Conservation (phyloP, 2,113 vertebrate genomes). For the Arvicanthis niloticus region DNA sequence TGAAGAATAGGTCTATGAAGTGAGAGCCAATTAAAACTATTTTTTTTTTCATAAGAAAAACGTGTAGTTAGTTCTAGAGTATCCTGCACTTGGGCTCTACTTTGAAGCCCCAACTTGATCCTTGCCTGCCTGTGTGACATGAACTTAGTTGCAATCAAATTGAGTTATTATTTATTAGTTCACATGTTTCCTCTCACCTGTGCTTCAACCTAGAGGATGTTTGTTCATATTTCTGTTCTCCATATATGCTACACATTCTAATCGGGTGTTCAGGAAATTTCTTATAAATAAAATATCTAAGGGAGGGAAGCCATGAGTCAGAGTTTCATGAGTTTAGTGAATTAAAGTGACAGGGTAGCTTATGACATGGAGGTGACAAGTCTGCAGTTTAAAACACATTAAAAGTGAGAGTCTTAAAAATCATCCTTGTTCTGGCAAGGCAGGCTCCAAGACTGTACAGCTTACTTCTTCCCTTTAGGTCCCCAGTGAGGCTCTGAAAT, state of each 20-base stretch:
- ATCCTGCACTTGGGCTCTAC: no score
- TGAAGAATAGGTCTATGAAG: background rate
- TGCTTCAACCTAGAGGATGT: rapidly evolving
- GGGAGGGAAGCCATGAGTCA: background rate
- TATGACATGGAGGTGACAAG: background rate
- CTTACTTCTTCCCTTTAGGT: background rate
- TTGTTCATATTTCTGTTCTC: background rate
- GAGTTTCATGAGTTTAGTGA: background rate
- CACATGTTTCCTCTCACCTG: background rate
- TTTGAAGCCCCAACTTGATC: rapidly evolving
- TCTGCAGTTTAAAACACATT: background rate
- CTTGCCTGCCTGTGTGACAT: background rate
- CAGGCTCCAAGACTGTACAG: rapidly evolving
- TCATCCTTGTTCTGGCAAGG: rapidly evolving
- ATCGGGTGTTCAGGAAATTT: background rate
- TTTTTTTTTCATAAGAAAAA: background rate
- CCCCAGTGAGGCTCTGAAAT: background rate
- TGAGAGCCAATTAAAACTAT: background rate
- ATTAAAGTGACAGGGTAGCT: background rate
- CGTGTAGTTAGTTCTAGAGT: no score
- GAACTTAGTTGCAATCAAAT: rapidly evolving
- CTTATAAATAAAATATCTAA: background rate
- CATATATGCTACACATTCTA: background rate
- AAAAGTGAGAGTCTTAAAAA: background rate
- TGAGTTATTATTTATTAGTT: background rate